These are phyloP conservation scores for Thereuonema tuberculata DNA, from an alignment of 1,140 invertebrate genomes.

Conservation along the genomic window DNA sequence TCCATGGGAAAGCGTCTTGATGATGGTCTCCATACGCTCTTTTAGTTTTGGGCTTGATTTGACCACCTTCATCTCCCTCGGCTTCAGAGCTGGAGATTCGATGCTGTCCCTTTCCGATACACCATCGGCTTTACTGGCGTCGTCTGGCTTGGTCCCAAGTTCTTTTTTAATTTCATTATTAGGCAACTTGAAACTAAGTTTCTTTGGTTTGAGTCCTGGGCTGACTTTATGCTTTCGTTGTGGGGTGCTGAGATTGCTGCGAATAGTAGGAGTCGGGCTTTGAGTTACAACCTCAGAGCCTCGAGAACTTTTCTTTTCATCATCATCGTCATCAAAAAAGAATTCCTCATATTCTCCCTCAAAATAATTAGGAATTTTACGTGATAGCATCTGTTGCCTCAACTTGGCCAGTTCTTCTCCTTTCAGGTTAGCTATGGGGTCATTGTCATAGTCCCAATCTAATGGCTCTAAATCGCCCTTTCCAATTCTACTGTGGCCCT, in stretches of 20 bases:
- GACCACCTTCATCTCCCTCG: neutral
- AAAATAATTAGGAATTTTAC: slow-evolving; percentile 2
- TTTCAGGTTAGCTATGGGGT: neutral
- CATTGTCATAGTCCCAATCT: slow-evolving; percentile 7
- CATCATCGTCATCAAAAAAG: slow-evolving; percentile 5
- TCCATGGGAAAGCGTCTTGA: no score
- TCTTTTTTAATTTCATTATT: slow-evolving; percentile 1
- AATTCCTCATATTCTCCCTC: slow-evolving; percentile 7
- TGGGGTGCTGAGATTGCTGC: slow-evolving; percentile 4
- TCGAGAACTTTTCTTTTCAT: slow-evolving; percentile 3
- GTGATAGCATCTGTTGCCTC: slow-evolving; percentile 1
- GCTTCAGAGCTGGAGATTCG: neutral
- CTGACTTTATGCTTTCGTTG: slow-evolving; percentile 6
- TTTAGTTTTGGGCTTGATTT: neutral
- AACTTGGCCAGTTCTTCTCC: slow-evolving; percentile 6
- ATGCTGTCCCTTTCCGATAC: neutral
- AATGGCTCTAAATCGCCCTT: neutral
- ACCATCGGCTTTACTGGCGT: no score
- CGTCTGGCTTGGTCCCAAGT: neutral
- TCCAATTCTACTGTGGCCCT: neutral
- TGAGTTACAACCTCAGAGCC: neutral
- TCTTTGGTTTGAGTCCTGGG: slow-evolving; percentile 3
- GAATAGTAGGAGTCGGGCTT: slow-evolving; percentile 1
- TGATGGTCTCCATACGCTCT: no score
- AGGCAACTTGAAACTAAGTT: neutral